Conservation (phyloP, 2,113 vertebrate genomes). For the Ictalurus punctatus region DNA sequence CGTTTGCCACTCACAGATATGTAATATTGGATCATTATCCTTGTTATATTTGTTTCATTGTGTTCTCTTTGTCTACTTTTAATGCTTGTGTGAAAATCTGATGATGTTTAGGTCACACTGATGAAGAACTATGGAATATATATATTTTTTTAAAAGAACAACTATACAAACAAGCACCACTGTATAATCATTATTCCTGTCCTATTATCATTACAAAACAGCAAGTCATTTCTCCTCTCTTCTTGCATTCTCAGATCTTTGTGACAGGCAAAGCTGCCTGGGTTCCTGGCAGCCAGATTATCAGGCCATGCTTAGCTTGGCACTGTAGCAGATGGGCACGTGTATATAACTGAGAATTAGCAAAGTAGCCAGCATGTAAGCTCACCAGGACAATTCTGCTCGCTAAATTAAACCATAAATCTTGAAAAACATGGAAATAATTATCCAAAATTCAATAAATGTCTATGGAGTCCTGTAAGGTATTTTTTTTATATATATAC, state of each 20-base stretch:
- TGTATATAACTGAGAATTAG: background rate
- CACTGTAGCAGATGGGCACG: slow-evolving; percentile 16
- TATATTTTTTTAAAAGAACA: too few species aligned
- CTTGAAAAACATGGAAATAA: slow-evolving; percentile 6
- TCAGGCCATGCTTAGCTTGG: background rate
- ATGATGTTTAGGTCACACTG: too few species aligned
- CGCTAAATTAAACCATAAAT: slow-evolving; percentile 43
- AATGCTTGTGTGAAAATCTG: too few species aligned
- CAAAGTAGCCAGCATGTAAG: background rate
- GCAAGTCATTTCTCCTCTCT: background rate
- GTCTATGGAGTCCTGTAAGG: background rate
- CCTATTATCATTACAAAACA: too few species aligned
- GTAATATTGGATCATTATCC: too few species aligned
- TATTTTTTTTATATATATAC: background rate
- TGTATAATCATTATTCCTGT: too few species aligned
- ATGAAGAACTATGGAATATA: too few species aligned
- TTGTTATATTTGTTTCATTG: too few species aligned
- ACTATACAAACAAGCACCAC: too few species aligned
- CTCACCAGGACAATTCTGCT: slow-evolving; percentile 28
- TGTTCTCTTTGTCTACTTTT: too few species aligned
- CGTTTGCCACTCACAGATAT: too few species aligned
- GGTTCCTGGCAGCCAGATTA: background rate
- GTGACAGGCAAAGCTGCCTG: background rate
- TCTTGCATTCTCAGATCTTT: background rate
- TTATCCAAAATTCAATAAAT: background rate